phyloP scores from a whole-genome alignment of 2,797 vertebrate species.

The Lepus oiostolus region DNA sequence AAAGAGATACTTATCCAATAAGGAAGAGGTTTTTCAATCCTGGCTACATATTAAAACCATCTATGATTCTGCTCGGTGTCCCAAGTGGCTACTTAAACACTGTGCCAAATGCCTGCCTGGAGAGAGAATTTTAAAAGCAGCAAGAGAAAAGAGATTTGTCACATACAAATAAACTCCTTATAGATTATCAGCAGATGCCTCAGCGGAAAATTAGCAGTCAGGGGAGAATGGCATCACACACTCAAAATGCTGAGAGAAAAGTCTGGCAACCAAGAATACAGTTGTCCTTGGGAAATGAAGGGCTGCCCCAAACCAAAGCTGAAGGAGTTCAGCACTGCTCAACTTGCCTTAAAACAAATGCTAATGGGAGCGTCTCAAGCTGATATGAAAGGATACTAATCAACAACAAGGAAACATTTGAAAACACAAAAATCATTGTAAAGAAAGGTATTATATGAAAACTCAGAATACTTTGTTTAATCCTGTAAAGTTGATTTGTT shows the following conservation, averaged over 20 bases:
- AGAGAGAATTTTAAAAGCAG: background rate
- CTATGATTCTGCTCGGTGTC: background rate
- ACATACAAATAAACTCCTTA: background rate
- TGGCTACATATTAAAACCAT: background rate
- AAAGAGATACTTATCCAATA: background rate
- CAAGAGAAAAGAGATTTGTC: background rate
- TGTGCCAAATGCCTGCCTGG: no score
- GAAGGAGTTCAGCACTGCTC: background rate
- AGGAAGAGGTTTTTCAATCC: background rate
- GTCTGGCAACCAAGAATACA: background rate
- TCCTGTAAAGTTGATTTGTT: background rate
- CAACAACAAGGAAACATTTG: background rate
- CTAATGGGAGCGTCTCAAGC: background rate
- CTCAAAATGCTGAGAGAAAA: background rate
- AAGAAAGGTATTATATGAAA: background rate
- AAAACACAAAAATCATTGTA: background rate
- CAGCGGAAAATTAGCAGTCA: background rate
- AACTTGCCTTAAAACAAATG: background rate
- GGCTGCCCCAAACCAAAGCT: background rate
- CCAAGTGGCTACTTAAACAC: no score
- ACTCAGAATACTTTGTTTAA: background rate
- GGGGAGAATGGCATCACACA: background rate
- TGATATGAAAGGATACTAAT: background rate
- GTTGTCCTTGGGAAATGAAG: background rate
- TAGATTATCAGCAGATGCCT: no score